Conservation (phyloP, 2,113 vertebrate genomes). For the Terrapene triunguis region DNA sequence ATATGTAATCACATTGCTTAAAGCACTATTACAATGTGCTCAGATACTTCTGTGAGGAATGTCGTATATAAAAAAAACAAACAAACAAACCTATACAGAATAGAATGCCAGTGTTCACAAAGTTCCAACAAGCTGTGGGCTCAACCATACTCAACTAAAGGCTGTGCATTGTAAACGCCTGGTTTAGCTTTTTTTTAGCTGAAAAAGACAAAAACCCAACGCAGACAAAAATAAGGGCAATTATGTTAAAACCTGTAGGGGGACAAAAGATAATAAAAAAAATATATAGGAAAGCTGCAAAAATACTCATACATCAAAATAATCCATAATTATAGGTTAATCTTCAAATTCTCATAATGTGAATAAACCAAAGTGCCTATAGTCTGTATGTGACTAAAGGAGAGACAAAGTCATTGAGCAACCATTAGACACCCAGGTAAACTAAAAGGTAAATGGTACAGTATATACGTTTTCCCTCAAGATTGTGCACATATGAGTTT, state of each 20-base stretch:
- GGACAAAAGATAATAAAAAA: background rate
- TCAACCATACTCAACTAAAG: background rate
- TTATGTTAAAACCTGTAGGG: background rate
- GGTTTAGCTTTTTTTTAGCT: background rate
- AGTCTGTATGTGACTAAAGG: too few species aligned
- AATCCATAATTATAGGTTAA: background rate
- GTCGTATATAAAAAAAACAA: too few species aligned
- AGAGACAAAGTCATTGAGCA: background rate
- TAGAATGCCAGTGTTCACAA: background rate
- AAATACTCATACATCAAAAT: background rate
- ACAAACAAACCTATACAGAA: too few species aligned
- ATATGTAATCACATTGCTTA: too few species aligned
- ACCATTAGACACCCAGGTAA: background rate
- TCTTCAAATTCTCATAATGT: background rate
- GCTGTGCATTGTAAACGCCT: background rate
- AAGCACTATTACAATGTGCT: too few species aligned
- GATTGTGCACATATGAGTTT: background rate
- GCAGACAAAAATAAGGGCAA: background rate
- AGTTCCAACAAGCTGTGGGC: background rate
- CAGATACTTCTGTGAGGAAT: too few species aligned
- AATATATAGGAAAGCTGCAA: background rate
- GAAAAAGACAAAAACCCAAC: background rate
- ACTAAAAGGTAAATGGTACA: background rate
- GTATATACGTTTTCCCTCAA: background rate
- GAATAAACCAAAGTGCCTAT: background rate